A percentile compares a stretch with the other conserved stretches of the same genome.
These are phyloP conservation scores for Octomys mimax DNA, from an alignment of 2,797 vertebrate genomes.

Conservation along the genomic window DNA sequence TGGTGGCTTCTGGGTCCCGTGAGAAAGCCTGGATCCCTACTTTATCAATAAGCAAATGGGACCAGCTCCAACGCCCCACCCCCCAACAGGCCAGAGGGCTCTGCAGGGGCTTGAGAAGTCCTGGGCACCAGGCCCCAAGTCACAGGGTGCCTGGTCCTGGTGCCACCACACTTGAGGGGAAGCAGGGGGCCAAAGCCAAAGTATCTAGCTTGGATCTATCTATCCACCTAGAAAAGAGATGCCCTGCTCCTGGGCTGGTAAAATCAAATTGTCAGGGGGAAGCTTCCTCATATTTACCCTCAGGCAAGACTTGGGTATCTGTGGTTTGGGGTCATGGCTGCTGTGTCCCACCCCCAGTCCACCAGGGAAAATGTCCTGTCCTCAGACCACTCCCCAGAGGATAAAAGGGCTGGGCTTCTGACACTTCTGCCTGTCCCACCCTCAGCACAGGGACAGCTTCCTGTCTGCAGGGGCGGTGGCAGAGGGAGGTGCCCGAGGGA, in stretches of 20 bases:
- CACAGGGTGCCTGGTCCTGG: too few species aligned
- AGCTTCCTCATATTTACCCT: neutral
- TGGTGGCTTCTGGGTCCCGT: neutral
- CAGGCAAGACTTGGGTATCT: neutral
- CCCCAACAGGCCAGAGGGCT: neutral
- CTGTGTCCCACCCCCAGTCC: neutral
- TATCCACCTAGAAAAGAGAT: neutral
- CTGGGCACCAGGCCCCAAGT: neutral
- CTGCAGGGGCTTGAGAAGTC: neutral
- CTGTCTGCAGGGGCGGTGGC: constrained; percentile 68
- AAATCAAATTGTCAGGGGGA: neutral
- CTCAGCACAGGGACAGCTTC: constrained; percentile 50
- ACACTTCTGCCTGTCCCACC: neutral
- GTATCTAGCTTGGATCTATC: neutral
- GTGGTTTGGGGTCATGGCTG: neutral
- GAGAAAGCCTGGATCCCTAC: neutral
- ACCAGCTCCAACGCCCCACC: neutral
- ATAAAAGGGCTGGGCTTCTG: constrained; percentile 45
- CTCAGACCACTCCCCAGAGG: constrained; percentile 54
- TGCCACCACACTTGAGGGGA: neutral
- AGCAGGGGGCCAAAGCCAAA: neutral
- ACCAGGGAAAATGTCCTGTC: neutral
- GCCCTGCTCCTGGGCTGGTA: neutral
- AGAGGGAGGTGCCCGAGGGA: constrained; percentile 53
- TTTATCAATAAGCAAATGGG: neutral